Base-by-base conservation (phyloP, 2,113 vertebrate genomes). In the Prinia subflava region DNA sequence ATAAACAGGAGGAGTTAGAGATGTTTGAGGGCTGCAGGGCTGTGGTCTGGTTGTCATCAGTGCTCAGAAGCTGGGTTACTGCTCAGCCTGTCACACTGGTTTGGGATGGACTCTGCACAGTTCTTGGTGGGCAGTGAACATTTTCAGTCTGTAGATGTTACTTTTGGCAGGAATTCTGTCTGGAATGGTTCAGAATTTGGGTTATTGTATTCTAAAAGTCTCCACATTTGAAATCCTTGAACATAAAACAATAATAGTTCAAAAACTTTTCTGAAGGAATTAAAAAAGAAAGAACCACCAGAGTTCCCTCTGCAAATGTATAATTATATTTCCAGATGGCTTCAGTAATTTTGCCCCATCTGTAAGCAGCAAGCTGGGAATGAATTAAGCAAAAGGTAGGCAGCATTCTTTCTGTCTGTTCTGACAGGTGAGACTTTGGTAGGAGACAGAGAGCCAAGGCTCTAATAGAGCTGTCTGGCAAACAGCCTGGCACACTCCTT, bases 121-220 rank as follows among this genome's bases (percentile, higher is more conserved):
- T 15, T 78, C 46, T 41, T 63, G 19, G 37, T 60, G 69, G 24
- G 47, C 0, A 0, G 52, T 1, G 2, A 82, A 57, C 1, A 8
- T 79, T 60, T 69, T 77, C 28, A 79, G 50, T 52, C 28, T 92
- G 37, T 84, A 62, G 41, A 35, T 87, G 37, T 82, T 74, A 22
- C 46, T 85, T 84, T 79, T 69, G 46, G 70, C 70, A 87, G 19
- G 28, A 80, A 30, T 77, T 89, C 64, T 73, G n/a, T 49, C 50
- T 10, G 9, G 20, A 83, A 11, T 44, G 13, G 33, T 92, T 89
- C 69, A 0, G 1, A 87, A 47, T 90, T 91, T 80, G 41, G 15
- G 17, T 83, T 69, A 41, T 4, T 56, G 13, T 87, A 8, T 49
- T 80, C 28, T 46, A 21, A 69, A 55, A 55, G 15, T 0, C 0